These are phyloP conservation scores for Thereuonema tuberculata DNA, from an alignment of 1,140 invertebrate genomes.

Conservation along the genomic window DNA sequence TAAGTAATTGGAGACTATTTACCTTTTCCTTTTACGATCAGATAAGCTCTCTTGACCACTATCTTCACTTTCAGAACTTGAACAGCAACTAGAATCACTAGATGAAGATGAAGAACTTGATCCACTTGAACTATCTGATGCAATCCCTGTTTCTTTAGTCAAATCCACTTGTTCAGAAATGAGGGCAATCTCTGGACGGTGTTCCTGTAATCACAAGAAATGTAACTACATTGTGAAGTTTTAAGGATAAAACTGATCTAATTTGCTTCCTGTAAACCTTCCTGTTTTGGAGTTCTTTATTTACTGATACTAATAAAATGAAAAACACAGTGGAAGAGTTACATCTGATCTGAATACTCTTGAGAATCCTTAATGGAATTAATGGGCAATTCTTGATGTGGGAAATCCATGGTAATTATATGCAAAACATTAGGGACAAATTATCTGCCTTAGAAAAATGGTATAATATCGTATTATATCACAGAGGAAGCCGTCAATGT, in stretches of 20 bases:
- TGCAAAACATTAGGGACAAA: too few species aligned
- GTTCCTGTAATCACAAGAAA: constrained; percentile 40
- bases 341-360: too few species aligned
- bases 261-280: not conserved
- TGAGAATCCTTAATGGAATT: too few species aligned
- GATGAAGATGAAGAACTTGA: constrained; percentile 70
- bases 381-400: too few species aligned
- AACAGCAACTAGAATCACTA: constrained; percentile 21
- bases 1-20: not conserved
- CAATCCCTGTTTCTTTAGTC: constrained; percentile 71
- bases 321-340: too few species aligned
- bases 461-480: too few species aligned
- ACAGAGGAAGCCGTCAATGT: too few species aligned
- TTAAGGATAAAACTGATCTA: not conserved
- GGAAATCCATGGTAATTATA: too few species aligned
- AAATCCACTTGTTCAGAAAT: constrained; percentile 77
- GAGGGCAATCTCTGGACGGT: constrained; percentile 65
- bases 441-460: too few species aligned
- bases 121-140: constrained; percentile 85
- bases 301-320: too few species aligned
- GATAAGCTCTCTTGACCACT: constrained; percentile 71
- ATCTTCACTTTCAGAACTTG: constrained; percentile 29
- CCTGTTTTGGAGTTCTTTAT: not conserved
- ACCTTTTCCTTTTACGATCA: constrained; percentile 68
- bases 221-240: not conserved